Evolutionary conservation across 2,113 vertebrate genomes (phyloP).

Genomic region (Loxodonta africana): DNA sequence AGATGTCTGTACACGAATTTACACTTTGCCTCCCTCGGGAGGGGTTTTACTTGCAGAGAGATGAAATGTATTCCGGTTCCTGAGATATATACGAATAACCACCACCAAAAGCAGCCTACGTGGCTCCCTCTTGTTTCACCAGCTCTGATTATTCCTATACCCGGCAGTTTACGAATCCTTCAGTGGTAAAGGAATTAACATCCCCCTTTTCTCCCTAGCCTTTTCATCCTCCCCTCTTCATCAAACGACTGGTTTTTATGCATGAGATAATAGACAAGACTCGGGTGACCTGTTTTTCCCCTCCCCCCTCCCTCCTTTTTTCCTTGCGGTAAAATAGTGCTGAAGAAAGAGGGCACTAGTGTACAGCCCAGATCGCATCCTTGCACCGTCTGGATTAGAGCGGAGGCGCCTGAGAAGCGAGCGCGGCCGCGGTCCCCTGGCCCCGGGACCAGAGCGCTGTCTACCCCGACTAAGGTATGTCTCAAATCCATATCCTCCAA

Average conservation of each 20-base stretch:
- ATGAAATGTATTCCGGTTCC: slow-evolving; percentile 49
- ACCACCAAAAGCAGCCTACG: slow-evolving; percentile 39
- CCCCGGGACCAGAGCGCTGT: slow-evolving; percentile 87
- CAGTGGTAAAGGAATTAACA: slow-evolving; percentile 74
- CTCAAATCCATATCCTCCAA: slow-evolving; percentile 85
- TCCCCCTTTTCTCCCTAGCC: neutral
- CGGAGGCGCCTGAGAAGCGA: slow-evolving; percentile 86
- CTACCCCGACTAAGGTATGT: slow-evolving; percentile 90
- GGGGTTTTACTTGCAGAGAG: neutral
- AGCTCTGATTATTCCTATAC: neutral
- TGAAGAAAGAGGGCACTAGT: slow-evolving; percentile 95
- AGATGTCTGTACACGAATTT: neutral
- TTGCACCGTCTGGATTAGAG: slow-evolving; percentile 84
- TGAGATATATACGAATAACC: slow-evolving; percentile 49
- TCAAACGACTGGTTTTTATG: slow-evolving; percentile 83
- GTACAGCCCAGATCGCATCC: slow-evolving; percentile 88
- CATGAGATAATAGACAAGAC: slow-evolving; percentile 89
- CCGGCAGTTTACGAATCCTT: neutral
- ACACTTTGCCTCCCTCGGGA: neutral
- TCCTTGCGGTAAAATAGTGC: slow-evolving; percentile 92
- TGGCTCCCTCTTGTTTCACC: slow-evolving; percentile 4
- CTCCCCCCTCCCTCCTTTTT: slow-evolving; percentile 85
- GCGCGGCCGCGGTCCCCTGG: slow-evolving; percentile 86
- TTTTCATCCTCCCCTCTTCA: neutral
- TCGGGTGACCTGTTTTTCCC: slow-evolving; percentile 93